Evolutionary conservation across 2,888 invertebrate species (phyloP).

Genomic region (Ptilodon capucinus): DNA sequence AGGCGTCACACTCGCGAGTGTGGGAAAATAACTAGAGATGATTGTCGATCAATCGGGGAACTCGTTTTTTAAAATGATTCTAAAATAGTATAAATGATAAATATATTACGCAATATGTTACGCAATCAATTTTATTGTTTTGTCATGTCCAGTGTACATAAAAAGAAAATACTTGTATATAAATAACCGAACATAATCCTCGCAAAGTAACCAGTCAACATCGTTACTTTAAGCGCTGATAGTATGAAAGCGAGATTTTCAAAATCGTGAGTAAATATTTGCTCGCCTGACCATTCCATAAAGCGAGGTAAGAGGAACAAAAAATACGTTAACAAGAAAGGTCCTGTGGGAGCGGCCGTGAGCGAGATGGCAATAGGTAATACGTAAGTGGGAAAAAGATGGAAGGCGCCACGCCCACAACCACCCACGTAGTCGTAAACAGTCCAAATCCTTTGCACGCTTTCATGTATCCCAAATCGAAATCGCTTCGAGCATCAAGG

Average conservation of each 20-base stretch:
- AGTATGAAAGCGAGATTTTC: constrained; percentile 76
- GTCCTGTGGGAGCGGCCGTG: constrained; percentile 80
- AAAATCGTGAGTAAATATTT: constrained; percentile 82
- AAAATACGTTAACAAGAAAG: constrained; percentile 79
- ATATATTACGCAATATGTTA: background rate
- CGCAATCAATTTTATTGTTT: background rate
- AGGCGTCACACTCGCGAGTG: constrained; percentile 18
- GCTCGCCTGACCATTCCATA: constrained; percentile 76
- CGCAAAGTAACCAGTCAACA: constrained; percentile 58
- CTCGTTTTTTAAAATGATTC: background rate
- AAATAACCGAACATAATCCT: constrained; percentile 18
- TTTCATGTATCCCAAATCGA: constrained; percentile 81
- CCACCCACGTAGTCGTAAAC: constrained; percentile 82
- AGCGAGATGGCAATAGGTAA: constrained; percentile 51
- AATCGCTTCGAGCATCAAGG: constrained; percentile 73
- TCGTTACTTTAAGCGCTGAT: constrained; percentile 55
- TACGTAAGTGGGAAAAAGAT: constrained; percentile 46
- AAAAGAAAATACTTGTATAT: constrained; percentile 9
- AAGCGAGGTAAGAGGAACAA: constrained; percentile 73
- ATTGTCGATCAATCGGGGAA: background rate
- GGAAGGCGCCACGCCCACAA: constrained; percentile 73
- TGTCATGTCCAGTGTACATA: constrained; percentile 17
- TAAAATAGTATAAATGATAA: background rate
- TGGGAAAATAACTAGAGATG: constrained; percentile 10
- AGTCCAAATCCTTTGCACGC: constrained; percentile 82